Evolutionary conservation across 2,888 invertebrate genomes (phyloP), one percentile per base, ranked within the genome.

Genomic region (Cenopis cana): DNA sequence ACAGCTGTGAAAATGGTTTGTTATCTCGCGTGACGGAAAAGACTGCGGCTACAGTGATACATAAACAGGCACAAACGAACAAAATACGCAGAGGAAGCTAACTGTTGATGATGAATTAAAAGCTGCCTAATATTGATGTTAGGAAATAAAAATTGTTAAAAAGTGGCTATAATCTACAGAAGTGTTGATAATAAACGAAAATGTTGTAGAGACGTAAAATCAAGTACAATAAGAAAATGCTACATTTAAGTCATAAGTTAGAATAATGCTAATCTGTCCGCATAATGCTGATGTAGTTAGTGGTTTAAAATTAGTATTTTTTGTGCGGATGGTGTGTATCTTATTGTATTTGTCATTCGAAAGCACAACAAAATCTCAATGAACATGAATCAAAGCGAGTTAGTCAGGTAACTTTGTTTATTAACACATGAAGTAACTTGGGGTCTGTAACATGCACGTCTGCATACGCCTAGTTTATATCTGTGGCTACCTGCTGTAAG

Each of bases 381-480:
- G 82, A 77, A 77, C 76, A 85, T 86, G 84, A 79, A 78, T 84
- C 81, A 83, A 88, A 88, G 89, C 88, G 85, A 84, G 89, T 93
- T 91, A 90, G 91, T 91, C 90, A 88, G 85, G 89, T 93, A 91
- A 93, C 91, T 91, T 93, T 93, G 93, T 93, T 93, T 92, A 93
- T 91, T 87, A 93, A 93, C 93, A 93, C 93, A 93, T 93, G 93
- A 93, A 93, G 90, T 93, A 91, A 84, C 85, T 82, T 86, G 86
- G 89, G 90, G 84, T 84, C 81, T 75, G 81, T 78, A 81, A 80
- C 93, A 93, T 93, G 93, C 93, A 89, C 80, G 80, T 84, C 84
- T 85, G 87, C 88, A 87, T 87, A 85, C 86, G 84, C 82, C 90
- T 91, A 89, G 80, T 76, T 82, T 84, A 81, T 85, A 85, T 85